Conservation (phyloP, 2,113 vertebrate species). For the Pyxicephalus adspersus region DNA sequence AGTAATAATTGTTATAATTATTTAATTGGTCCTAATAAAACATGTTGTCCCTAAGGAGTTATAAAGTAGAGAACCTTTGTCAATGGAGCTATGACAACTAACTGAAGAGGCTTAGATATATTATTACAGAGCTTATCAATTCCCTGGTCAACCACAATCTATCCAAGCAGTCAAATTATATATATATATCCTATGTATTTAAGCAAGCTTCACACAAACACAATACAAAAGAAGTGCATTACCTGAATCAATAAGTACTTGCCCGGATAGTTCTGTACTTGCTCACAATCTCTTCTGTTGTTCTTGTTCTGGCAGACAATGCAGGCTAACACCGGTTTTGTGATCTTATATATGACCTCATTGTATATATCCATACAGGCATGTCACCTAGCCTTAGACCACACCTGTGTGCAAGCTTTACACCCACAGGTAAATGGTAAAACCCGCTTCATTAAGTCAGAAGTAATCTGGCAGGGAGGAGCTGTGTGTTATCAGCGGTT, state of each 20-base stretch:
- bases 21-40: too few relatives aligned
- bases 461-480: background rate
- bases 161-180: too few relatives aligned
- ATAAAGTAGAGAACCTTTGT: too few relatives aligned
- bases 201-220: too few relatives aligned
- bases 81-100: too few relatives aligned
- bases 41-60: too few relatives aligned
- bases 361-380: slow-evolving; percentile 25
- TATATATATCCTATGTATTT: too few relatives aligned
- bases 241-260: background rate
- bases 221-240: background rate
- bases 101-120: too few relatives aligned
- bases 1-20: too few relatives aligned
- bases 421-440: slow-evolving; percentile 41
- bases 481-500: slow-evolving; percentile 28
- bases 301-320: background rate
- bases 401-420: slow-evolving; percentile 17
- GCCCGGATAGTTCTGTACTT: background rate
- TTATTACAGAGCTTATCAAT: too few relatives aligned
- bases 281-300: background rate
- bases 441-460: slow-evolving; percentile 48
- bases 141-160: too few relatives aligned
- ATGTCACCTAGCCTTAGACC: slow-evolving; percentile 36
- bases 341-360: slow-evolving; percentile 37
- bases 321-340: background rate